A percentile compares a stretch with the other conserved stretches of the same genome.
phyloP scores from a whole-genome alignment of 1,140 invertebrate genomes.

The Limonius californicus region DNA sequence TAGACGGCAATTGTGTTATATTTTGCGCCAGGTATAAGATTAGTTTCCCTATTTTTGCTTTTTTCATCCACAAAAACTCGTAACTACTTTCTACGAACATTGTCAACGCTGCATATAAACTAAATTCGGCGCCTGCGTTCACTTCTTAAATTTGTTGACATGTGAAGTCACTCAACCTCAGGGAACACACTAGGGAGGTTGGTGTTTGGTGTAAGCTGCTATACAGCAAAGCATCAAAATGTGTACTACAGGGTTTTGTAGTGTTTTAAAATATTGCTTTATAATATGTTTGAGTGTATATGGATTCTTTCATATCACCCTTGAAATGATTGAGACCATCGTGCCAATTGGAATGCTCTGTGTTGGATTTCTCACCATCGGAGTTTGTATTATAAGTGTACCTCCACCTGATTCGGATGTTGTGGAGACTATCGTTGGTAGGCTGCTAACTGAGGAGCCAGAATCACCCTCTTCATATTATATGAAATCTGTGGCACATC shows the following conservation, averaged over 20 bases:
- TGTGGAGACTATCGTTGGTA: constrained; percentile 49
- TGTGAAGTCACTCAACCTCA: too few relatives aligned
- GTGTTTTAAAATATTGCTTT: background rate
- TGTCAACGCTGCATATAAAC: too few relatives aligned
- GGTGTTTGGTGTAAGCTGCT: too few relatives aligned
- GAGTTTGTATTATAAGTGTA: constrained; percentile 36
- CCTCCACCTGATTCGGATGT: constrained; percentile 40
- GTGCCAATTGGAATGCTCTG: constrained; percentile 38
- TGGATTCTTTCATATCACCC: background rate
- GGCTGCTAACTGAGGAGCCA: constrained; percentile 35
- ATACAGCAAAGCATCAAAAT: too few relatives aligned
- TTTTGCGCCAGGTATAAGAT: too few relatives aligned
- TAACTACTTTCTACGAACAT: too few relatives aligned
- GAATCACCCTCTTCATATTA: constrained; percentile 43
- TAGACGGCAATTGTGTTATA: too few relatives aligned
- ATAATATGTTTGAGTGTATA: background rate
- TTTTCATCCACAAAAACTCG: too few relatives aligned
- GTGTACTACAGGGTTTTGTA: background rate
- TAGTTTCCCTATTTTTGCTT: too few relatives aligned
- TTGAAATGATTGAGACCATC: constrained; percentile 17
- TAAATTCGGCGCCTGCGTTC: too few relatives aligned
- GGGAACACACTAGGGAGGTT: too few relatives aligned
- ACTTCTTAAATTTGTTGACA: too few relatives aligned
- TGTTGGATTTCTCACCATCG: constrained; percentile 26
- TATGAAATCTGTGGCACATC: constrained; percentile 60